phyloP scores from a whole-genome alignment of 2,888 invertebrate species.

The Netelia fuscicornis region DNA sequence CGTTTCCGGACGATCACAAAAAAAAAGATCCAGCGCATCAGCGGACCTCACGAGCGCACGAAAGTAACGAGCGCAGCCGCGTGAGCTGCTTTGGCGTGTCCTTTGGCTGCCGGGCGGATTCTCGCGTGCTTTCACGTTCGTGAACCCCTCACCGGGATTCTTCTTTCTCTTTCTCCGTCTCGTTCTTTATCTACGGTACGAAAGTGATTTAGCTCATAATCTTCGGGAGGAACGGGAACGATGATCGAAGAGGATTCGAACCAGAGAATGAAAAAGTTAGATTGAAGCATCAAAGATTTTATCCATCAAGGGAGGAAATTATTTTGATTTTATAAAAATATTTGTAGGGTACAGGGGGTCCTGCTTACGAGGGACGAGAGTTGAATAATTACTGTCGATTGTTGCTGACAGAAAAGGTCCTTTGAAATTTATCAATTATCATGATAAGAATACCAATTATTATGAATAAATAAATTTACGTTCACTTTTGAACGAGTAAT shows the following conservation, averaged over 20 bases:
- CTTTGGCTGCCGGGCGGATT: conserved; percentile 34
- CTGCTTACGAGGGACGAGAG: too few species aligned
- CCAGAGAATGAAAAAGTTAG: background rate
- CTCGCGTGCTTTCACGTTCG: conserved; percentile 62
- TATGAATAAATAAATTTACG: too few species aligned
- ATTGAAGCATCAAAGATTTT: background rate
- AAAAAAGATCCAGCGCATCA: conserved; percentile 55
- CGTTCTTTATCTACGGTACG: conserved; percentile 1
- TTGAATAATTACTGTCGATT: too few species aligned
- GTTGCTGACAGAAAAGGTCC: too few species aligned
- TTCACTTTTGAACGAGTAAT: too few species aligned
- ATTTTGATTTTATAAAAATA: background rate
- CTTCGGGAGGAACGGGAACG: background rate
- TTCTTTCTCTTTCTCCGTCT: background rate
- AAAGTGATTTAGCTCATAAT: background rate
- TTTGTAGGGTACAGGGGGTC: background rate
- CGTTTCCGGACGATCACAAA: conserved; percentile 61
- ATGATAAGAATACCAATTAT: too few species aligned
- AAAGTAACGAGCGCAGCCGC: conserved; percentile 17
- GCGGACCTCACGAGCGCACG: background rate
- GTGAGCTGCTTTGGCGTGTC: background rate
- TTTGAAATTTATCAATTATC: too few species aligned
- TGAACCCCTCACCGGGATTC: background rate
- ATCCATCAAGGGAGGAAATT: background rate
- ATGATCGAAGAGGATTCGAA: background rate